Conservation (phyloP, 2,888 invertebrate species). For the Altica lythri region DNA sequence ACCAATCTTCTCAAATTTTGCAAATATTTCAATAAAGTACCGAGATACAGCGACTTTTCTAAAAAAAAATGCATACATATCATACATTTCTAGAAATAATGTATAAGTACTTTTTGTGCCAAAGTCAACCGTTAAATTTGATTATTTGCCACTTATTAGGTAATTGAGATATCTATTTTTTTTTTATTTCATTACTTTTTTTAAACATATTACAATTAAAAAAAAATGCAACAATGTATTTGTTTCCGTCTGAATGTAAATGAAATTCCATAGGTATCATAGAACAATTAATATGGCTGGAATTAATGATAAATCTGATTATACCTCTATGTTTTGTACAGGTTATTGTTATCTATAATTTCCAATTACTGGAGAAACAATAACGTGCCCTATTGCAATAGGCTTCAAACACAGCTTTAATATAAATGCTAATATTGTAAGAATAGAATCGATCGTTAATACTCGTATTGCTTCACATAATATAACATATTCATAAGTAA, state of each 20-base stretch:
- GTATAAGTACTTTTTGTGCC: no score
- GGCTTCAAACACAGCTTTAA: constrained; percentile 22
- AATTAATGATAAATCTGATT: constrained; percentile 27
- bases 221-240: no score
- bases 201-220: not conserved
- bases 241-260: constrained; percentile 19
- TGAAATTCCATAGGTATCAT: constrained; percentile 12
- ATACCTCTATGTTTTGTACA: constrained; percentile 30
- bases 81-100: no score
- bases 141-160: no score
- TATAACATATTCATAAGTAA: no score
- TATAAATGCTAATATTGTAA: constrained; percentile 33
- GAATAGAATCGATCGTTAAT: constrained; percentile 28
- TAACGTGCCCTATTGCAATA: constrained; percentile 25
- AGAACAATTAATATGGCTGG: constrained; percentile 25
- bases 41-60: no score
- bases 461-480: constrained; percentile 17
- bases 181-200: not conserved
- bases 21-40: no score
- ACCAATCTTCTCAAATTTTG: no score
- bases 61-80: no score
- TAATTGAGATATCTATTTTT: no score
- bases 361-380: constrained; percentile 34
- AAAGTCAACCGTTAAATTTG: no score
- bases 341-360: constrained; percentile 34